Conservation (phyloP, 2,797 vertebrate genomes). For the Mus minutoides region DNA sequence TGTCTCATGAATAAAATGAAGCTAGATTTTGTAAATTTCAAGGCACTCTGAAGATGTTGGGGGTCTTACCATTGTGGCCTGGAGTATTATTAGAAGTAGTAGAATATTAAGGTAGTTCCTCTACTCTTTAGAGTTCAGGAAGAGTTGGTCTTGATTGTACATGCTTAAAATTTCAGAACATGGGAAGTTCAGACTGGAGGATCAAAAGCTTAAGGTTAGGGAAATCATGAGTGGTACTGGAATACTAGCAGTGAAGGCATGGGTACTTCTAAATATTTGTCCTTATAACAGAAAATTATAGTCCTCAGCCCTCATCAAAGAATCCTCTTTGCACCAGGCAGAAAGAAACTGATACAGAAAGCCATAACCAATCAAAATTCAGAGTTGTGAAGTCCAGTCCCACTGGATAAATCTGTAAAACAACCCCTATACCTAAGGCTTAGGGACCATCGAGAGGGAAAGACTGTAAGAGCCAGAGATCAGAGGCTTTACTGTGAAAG, state of each 20-base stretch:
- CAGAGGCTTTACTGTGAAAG: neutral
- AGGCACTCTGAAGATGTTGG: constrained; percentile 13
- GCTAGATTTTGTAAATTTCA: constrained; percentile 54
- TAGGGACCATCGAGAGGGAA: neutral
- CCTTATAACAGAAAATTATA: neutral
- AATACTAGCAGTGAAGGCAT: neutral
- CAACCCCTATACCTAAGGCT: neutral
- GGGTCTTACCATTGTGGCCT: neutral
- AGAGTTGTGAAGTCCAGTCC: neutral
- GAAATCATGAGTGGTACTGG: neutral
- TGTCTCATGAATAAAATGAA: constrained; percentile 28
- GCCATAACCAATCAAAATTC: neutral
- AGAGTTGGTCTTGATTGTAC: neutral
- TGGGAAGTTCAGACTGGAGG: neutral
- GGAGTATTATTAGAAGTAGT: neutral
- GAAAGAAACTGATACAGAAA: neutral
- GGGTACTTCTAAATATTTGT: neutral
- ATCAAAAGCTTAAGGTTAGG: neutral
- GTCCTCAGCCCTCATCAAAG: neutral
- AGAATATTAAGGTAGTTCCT: neutral
- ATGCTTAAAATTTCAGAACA: neutral
- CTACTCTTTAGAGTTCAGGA: neutral
- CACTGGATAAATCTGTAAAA: neutral
- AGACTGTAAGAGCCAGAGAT: neutral
- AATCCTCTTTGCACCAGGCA: neutral